phyloP scores from a whole-genome alignment of 2,888 invertebrate species.

The Eurytoma californica region DNA sequence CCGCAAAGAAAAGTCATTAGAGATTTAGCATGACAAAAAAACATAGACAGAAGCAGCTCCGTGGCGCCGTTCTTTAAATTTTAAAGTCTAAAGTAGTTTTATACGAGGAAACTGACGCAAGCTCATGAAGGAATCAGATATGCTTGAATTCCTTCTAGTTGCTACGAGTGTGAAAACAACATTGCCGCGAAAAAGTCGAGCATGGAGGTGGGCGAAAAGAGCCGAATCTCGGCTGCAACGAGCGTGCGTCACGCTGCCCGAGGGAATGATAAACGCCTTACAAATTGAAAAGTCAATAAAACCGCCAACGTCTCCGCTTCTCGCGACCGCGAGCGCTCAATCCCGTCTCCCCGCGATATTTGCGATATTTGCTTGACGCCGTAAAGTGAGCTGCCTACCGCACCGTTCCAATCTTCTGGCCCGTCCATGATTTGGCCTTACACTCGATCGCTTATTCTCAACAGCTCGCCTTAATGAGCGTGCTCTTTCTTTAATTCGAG shows the following conservation, averaged over 20 bases:
- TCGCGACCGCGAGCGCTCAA: slow-evolving; percentile 26
- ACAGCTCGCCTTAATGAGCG: slow-evolving; percentile 1
- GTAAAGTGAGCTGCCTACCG: neutral
- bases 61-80: too few relatives aligned
- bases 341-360: neutral
- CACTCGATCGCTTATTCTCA: neutral
- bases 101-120: too few relatives aligned
- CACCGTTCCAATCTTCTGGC: neutral
- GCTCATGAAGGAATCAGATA: too few relatives aligned
- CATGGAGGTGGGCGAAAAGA: neutral
- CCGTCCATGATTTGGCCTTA: neutral
- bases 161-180: neutral
- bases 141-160: too few relatives aligned
- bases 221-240: neutral
- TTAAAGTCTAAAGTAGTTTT: too few relatives aligned
- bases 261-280: slow-evolving; percentile 24
- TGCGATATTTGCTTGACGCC: too few relatives aligned
- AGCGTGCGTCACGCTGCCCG: neutral
- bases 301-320: slow-evolving; percentile 13
- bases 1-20: too few relatives aligned
- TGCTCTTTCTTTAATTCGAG: slow-evolving; percentile 19
- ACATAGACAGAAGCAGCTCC: too few relatives aligned
- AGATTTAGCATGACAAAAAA: too few relatives aligned
- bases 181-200: too few relatives aligned
- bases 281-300: slow-evolving; percentile 46